Conservation (phyloP, 2,888 invertebrate genomes). For the Coleophora deauratella region DNA sequence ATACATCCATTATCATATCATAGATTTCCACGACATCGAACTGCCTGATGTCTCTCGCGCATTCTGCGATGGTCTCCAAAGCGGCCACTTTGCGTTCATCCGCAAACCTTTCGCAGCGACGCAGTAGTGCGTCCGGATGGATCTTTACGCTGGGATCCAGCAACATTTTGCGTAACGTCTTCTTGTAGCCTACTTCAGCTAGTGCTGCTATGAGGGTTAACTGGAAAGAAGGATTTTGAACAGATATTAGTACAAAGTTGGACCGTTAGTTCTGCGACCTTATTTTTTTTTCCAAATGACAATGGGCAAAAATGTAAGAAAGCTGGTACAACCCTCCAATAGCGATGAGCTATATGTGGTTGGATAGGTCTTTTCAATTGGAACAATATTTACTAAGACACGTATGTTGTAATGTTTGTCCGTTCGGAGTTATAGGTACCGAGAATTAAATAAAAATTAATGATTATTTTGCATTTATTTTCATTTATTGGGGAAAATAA, state of each 20-base stretch:
- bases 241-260: background rate
- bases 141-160: slow-evolving; percentile 68
- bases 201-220: slow-evolving; percentile 64
- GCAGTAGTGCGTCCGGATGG: slow-evolving; percentile 64
- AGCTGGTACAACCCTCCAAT: too few relatives aligned
- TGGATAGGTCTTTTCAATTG: too few relatives aligned
- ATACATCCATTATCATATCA: slow-evolving; percentile 60
- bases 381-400: too few relatives aligned
- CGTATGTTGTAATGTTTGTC: too few relatives aligned
- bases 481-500: too few relatives aligned
- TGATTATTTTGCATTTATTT: too few relatives aligned
- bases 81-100: slow-evolving; percentile 48
- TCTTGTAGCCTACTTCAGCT: slow-evolving; percentile 69
- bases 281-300: background rate
- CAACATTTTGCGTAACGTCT: slow-evolving; percentile 61
- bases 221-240: slow-evolving; percentile 35
- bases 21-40: slow-evolving; percentile 54
- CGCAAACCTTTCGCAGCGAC: slow-evolving; percentile 66
- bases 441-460: too few relatives aligned
- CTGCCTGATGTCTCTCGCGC: slow-evolving; percentile 38
- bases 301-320: too few relatives aligned
- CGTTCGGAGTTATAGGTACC: too few relatives aligned
- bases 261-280: background rate
- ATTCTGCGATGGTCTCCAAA: slow-evolving; percentile 44
- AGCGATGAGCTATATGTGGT: too few relatives aligned